phyloP scores from a whole-genome alignment of 2,888 invertebrate species.

The Dendrolimus pini region DNA sequence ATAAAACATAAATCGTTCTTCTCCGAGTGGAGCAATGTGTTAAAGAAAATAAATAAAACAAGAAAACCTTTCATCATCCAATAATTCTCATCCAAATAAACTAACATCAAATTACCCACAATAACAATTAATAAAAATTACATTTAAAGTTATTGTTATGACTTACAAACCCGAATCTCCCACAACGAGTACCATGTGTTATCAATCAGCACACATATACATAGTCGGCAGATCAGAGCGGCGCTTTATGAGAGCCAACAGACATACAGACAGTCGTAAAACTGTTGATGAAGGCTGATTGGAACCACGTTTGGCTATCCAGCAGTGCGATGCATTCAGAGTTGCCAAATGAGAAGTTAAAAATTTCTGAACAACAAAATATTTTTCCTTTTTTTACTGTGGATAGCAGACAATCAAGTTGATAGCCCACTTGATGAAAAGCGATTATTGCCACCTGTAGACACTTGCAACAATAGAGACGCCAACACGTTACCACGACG shows the following conservation, averaged over 20 bases:
- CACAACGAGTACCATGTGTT: slow-evolving; percentile 43
- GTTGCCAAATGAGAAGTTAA: background rate
- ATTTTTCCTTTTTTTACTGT: no score
- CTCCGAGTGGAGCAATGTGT: background rate
- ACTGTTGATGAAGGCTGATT: slow-evolving; percentile 54
- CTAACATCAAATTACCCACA: background rate
- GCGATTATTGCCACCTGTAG: no score
- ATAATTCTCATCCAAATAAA: background rate
- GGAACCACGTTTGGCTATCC: slow-evolving; percentile 59
- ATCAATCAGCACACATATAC: slow-evolving; percentile 44
- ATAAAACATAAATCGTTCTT: no score
- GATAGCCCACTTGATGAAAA: no score
- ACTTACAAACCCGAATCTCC: background rate
- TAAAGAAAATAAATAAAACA: background rate
- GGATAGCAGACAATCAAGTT: no score
- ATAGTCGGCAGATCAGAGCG: slow-evolving; percentile 48
- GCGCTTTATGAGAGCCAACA: slow-evolving; percentile 50
- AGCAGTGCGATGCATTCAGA: slow-evolving; percentile 29
- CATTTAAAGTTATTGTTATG: background rate
- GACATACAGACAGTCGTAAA: slow-evolving; percentile 66
- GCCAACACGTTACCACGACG: no score
- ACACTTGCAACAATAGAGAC: no score
- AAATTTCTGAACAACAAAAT: no score
- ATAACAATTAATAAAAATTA: background rate
- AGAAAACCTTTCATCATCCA: background rate